phyloP scores from a whole-genome alignment of 2,113 vertebrate species.

The Athene cunicularia region DNA sequence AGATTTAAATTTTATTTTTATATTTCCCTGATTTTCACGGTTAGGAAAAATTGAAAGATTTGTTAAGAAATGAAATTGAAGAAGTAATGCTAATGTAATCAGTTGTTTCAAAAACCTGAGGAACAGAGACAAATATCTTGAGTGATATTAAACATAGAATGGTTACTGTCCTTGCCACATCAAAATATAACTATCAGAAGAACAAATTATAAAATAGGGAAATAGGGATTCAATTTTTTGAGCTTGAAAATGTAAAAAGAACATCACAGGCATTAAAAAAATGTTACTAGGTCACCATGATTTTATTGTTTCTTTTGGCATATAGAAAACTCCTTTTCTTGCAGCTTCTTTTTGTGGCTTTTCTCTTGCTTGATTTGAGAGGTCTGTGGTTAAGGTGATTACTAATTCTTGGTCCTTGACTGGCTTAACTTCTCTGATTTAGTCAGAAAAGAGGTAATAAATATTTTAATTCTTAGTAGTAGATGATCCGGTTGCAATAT shows the following conservation, averaged over 20 bases:
- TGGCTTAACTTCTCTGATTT: not conserved
- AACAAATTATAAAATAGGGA: not conserved
- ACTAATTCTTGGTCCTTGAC: not conserved
- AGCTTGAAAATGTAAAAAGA: not conserved
- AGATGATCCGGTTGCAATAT: not conserved
- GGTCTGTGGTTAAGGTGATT: not conserved
- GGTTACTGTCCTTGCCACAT: not conserved
- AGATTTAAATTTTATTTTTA: not conserved
- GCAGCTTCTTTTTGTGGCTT: not conserved
- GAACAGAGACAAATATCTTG: not conserved
- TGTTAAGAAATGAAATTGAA: not conserved
- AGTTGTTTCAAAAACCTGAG: not conserved
- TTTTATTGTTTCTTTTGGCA: not conserved
- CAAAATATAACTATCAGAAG: not conserved
- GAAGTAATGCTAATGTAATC: not conserved
- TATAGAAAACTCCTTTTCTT: not conserved
- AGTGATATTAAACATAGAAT: not conserved
- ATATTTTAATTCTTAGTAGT: not conserved
- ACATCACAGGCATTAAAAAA: not conserved
- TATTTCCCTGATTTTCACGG: not conserved
- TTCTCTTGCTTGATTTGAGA: not conserved
- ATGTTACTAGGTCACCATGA: not conserved
- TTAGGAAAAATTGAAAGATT: not conserved
- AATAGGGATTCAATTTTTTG: not conserved
- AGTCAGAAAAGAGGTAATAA: not conserved